Evolutionary conservation across 2,888 invertebrate species (phyloP).

Genomic region (Tethea ocularis): DNA sequence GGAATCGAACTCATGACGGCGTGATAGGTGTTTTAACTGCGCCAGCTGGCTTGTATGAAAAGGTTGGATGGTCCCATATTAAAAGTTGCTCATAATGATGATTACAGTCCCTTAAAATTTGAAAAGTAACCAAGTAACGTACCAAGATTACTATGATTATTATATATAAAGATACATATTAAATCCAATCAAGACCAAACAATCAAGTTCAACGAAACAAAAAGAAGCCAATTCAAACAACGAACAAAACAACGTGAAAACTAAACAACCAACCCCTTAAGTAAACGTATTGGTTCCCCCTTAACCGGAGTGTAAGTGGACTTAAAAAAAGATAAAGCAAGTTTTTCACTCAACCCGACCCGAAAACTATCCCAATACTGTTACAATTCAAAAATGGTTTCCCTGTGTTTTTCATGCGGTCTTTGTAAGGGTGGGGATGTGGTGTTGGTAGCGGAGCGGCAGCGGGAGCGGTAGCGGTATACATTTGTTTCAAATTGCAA

Average conservation of each 20-base stretch:
- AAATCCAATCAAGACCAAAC: not conserved
- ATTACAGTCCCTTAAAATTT: too few relatives aligned
- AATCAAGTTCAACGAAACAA: not conserved
- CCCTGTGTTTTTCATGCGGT: constrained; percentile 6
- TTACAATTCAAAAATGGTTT: constrained; percentile 14
- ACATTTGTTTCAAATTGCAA: not conserved
- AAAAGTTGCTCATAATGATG: too few relatives aligned
- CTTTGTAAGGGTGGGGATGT: not conserved
- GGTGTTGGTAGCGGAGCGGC: not conserved
- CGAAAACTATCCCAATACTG: constrained; percentile 10
- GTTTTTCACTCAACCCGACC: constrained; percentile 13
- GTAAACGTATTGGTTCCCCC: constrained; percentile 7
- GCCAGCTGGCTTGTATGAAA: too few relatives aligned
- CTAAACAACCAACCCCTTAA: not conserved
- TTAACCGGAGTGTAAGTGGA: constrained; percentile 9
- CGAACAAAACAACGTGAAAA: not conserved
- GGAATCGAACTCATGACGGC: too few relatives aligned
- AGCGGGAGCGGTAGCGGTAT: constrained; percentile 4
- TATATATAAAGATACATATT: too few relatives aligned
- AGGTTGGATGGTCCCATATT: too few relatives aligned
- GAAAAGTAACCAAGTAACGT: too few relatives aligned
- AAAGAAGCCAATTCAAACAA: not conserved
- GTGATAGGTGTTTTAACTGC: too few relatives aligned
- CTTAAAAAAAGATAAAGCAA: constrained; percentile 15
- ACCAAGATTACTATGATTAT: too few relatives aligned